Evolutionary conservation across 2,888 invertebrate genomes (phyloP).

Genomic region (Dicycla oo): DNA sequence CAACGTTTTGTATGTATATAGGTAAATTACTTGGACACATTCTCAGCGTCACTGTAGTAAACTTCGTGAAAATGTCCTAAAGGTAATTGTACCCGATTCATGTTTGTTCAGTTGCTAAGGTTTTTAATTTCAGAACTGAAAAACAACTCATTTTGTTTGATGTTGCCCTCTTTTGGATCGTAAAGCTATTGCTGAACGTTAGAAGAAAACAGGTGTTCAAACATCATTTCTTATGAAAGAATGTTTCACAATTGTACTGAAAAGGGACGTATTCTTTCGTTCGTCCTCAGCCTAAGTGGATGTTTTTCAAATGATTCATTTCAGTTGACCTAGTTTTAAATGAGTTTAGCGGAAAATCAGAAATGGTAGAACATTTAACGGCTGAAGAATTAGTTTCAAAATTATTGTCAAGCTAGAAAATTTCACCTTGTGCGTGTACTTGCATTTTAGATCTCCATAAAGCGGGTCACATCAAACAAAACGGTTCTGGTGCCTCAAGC

Average conservation of each 20-base stretch:
- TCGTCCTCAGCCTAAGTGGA: background rate
- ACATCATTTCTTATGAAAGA: conserved; percentile 66
- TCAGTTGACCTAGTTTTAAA: background rate
- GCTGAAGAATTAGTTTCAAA: background rate
- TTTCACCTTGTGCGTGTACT: conserved; percentile 27
- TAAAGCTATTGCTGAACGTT: conserved; percentile 74
- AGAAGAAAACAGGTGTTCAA: conserved; percentile 77
- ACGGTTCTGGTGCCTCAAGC: conserved; percentile 43
- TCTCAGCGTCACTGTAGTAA: conserved; percentile 7
- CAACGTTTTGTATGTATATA: background rate
- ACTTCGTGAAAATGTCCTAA: conserved; percentile 42
- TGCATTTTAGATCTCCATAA: conserved; percentile 22
- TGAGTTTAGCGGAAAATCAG: background rate
- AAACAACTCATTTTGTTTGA: conserved; percentile 74
- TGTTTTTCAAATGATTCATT: conserved; percentile 23
- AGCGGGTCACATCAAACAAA: conserved; percentile 44
- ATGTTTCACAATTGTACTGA: conserved; percentile 64
- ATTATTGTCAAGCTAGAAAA: background rate
- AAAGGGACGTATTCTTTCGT: conserved; percentile 30
- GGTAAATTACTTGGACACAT: conserved; percentile 11
- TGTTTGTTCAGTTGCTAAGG: conserved; percentile 74
- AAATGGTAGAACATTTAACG: background rate
- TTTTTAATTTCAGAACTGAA: conserved; percentile 69
- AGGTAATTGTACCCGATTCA: conserved; percentile 53
- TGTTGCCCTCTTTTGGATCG: conserved; percentile 73